Percentiles rank a stretch among this genome's conserved stretches.
These are phyloP conservation scores for Lonchura striata DNA, from an alignment of 2,113 vertebrate species.

Conservation along the genomic window DNA sequence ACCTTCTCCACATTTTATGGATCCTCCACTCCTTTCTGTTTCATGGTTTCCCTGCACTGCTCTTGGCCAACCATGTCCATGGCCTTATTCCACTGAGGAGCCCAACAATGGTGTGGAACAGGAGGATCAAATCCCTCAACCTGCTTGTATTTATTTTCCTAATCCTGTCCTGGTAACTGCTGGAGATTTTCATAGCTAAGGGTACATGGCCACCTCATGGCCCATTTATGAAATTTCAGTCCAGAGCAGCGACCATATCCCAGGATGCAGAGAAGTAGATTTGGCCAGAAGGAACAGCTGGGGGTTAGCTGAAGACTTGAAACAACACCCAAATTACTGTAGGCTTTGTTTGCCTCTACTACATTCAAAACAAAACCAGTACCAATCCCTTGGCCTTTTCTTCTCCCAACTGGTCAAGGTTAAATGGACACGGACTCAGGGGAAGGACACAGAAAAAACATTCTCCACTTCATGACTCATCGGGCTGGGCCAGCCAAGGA, in stretches of 20 bases:
- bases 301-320: too few relatives aligned
- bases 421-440: rapidly evolving
- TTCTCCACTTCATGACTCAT: rapidly evolving
- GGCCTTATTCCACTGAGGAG: not conserved
- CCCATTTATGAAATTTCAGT: not conserved
- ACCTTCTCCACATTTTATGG: not conserved
- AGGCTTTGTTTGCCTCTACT: not conserved
- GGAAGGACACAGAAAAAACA: not conserved
- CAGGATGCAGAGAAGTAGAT: not conserved
- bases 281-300: not conserved
- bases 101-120: not conserved
- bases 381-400: too few relatives aligned
- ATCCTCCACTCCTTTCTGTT: not conserved
- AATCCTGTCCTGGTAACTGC: not conserved
- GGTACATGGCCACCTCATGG: too few relatives aligned
- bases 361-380: too few relatives aligned
- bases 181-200: not conserved
- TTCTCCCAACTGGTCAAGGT: not conserved
- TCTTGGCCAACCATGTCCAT: not conserved
- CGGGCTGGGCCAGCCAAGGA: rapidly evolving
- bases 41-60: too few relatives aligned
- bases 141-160: not conserved
- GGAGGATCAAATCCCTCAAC: rapidly evolving
- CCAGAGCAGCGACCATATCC: rapidly evolving
- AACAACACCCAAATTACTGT: not conserved